phyloP scores from a whole-genome alignment of 2,113 vertebrate genomes.

The Pitta sordida region DNA sequence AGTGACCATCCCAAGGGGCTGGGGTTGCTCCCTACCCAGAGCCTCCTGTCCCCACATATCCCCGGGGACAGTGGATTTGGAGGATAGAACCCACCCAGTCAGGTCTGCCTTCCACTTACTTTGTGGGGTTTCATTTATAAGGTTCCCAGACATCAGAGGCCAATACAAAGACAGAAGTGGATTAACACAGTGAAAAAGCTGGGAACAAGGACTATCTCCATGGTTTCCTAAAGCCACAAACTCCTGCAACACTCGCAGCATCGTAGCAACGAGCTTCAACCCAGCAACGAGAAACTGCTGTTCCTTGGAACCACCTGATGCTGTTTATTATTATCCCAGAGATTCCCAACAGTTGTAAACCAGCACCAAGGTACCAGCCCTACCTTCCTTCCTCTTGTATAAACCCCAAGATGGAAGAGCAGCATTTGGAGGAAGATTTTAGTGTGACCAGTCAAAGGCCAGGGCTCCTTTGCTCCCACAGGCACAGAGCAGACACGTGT shows the following conservation, averaged over 20 bases:
- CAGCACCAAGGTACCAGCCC: neutral
- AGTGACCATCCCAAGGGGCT: fast-evolving
- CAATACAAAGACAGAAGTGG: neutral
- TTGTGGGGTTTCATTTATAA: neutral
- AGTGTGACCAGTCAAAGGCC: neutral
- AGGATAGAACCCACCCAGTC: neutral
- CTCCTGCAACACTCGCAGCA: neutral
- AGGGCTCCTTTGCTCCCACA: neutral
- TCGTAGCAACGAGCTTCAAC: neutral
- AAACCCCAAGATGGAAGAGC: fast-evolving
- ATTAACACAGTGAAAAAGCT: neutral
- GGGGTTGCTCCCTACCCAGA: neutral
- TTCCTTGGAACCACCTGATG: neutral
- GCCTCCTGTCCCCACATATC: fast-evolving
- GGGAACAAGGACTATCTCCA: neutral
- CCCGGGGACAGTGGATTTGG: fast-evolving
- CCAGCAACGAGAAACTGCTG: neutral
- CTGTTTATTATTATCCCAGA: neutral
- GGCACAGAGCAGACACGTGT: neutral
- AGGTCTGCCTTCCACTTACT: neutral
- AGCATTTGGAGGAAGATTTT: neutral
- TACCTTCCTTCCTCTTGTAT: neutral
- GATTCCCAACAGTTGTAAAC: neutral
- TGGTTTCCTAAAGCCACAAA: neutral
- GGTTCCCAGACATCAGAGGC: neutral